Evolutionary conservation across 2,888 invertebrate species (phyloP), one percentile per base, ranked within the genome.

Genomic region (Napeogenes inachia): DNA sequence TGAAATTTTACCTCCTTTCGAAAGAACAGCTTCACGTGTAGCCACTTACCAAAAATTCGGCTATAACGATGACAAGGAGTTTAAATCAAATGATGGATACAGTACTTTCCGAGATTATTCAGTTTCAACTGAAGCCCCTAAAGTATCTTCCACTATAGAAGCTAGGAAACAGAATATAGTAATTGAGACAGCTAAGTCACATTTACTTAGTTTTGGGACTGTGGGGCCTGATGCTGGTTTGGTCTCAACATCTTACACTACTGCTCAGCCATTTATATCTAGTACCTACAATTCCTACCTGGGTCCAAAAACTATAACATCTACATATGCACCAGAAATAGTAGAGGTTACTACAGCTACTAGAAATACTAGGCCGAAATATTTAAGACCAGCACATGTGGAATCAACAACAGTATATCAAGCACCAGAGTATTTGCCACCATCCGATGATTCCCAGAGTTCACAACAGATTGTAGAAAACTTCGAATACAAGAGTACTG

Each of bases 101-200:
- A 70, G 68, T 59, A 71, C 73, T 1, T 69, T 73, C 35, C 68
- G 73, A 70, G 73, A 72, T 59, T 75, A 68, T 58, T 68, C 70
- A 35, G 69, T 73, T 35, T 66, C 74, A 45, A 70, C 73, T 35
- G 62, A 72, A 54, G 56, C 68, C 13, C 62, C 67, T 2, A 60
- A 64, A 10, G 4, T 62, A 45, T 46, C 64, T 54, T 68, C 68
- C 45, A 69, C 72, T 10, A 71, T 76, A 33, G 57, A 62, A 45
- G 64, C 63, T n/a, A 70, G 71, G 60, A 68, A 73, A 65, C 84
- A 84, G 60, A 89, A 88, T 64, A 81, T 89, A 59, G 87, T 88
- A 0, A 79, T 88, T 13, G 76, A 87, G 75, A 82, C 78, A 6
- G 83, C 87, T 0, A 89, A 89, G 66, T 81, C 85, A 38, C 83